Base-by-base conservation (phyloP, 2,888 invertebrate species). In the Drosophila monieri region DNA sequence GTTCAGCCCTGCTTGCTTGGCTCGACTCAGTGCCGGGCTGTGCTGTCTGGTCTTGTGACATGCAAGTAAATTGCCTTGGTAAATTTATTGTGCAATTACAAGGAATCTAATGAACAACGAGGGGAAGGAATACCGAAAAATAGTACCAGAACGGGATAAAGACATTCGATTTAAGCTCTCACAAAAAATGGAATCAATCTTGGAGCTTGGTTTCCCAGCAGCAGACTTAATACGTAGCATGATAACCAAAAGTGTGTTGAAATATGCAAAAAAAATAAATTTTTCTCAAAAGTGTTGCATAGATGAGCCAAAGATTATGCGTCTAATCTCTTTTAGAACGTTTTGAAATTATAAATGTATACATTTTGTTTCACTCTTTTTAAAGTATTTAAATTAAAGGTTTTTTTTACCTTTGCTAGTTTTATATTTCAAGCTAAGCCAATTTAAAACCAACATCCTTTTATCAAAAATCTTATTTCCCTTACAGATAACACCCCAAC, bases 21-120 rank as follows among this genome's bases (percentile, higher is more conserved):
- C 8, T 47, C 32, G 27, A 9, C 27, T 27, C 27, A 9, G 27
- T 27, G 27, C 27, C 8, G 27, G 2, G 27, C 27, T 35, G 14
- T 15, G 43, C 74, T 76, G 64, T 66, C 53, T 58, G 47, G 68
- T 68, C 59, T 64, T 67, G 68, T 77, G 87, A 86, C 80, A 74
- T 77, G 71, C 71, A 69, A 75, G 80, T 84, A 81, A 81, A 81
- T 81, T 81, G 87, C 87, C 78, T 80, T 60, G 59, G 62, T 80
- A 59, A 87, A 81, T 81, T 81, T 87, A 81, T 86, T 77, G 80
- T 77, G 78, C 80, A 81, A 81, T 87, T 87, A 81, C 76, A 73
- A 77, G 61, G 71, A 73, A 73, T 80, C 85, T 86, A 86, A 80
- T 80, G 87, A 86, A 78, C 68, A 44, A 65, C 51, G 21, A n/a